These are phyloP conservation scores for Nebria ingens DNA, from an alignment of 1,140 invertebrate genomes.

Conservation along the genomic window DNA sequence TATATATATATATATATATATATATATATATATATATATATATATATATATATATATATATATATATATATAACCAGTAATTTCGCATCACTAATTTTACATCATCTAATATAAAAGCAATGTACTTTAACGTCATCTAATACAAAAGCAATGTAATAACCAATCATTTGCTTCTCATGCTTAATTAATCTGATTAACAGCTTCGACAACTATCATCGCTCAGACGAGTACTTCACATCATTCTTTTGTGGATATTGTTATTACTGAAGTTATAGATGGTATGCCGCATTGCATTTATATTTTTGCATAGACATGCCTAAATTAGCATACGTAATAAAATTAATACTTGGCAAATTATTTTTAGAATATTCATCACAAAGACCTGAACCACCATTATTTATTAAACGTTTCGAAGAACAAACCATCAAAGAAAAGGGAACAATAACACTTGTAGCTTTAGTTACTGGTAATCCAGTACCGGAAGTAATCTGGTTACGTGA, in stretches of 20 bases:
- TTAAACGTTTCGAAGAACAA: conserved; percentile 76
- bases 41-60: no score
- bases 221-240: background rate
- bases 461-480: conserved; percentile 78
- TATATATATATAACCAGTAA: no score
- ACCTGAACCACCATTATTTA: conserved; percentile 73
- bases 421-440: conserved; percentile 70
- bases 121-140: no score
- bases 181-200: conserved; percentile 1
- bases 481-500: conserved; percentile 84
- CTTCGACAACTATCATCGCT: background rate
- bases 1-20: no score
- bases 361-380: conserved; percentile 54
- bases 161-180: background rate
- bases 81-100: no score
- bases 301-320: background rate
- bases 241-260: background rate
- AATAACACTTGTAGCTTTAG: conserved; percentile 71
- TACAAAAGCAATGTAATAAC: background rate
- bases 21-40: no score
- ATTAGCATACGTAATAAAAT: background rate
- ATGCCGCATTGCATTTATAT: background rate
- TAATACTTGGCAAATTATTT: conserved; percentile 20
- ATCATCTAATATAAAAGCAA: no score
- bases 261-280: conserved; percentile 2